Evolutionary conservation across 1,140 invertebrate species (phyloP).

Genomic region (Dreissena rostriformis): DNA sequence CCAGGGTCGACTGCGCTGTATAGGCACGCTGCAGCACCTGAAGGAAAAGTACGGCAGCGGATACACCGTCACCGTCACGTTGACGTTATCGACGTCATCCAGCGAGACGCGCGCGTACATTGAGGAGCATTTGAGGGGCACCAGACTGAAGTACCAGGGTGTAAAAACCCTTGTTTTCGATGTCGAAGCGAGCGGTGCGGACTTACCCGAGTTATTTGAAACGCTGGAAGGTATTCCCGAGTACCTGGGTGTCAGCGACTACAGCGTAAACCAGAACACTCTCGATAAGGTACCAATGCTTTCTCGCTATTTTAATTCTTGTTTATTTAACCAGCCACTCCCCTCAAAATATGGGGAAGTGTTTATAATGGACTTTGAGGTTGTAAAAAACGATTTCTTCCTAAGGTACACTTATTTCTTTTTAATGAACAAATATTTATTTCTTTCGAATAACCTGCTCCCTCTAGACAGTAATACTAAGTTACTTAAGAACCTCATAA

Average conservation of each 20-base stretch:
- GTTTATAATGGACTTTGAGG: too few species aligned
- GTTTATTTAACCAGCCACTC: too few species aligned
- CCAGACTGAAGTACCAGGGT: constrained; percentile 86
- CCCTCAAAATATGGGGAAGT: too few species aligned
- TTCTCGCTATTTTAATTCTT: too few species aligned
- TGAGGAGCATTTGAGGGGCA: constrained; percentile 65
- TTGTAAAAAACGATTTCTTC: too few species aligned
- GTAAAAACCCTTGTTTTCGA: constrained; percentile 84
- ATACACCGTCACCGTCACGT: constrained; percentile 81
- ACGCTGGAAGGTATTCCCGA: constrained; percentile 77
- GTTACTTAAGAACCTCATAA: too few species aligned
- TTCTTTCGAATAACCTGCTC: too few species aligned
- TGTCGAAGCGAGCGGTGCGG: constrained; percentile 39
- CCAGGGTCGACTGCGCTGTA: constrained; percentile 82
- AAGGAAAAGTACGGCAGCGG: constrained; percentile 87
- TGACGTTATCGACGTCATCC: not conserved
- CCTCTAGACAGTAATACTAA: too few species aligned
- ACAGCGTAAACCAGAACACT: constrained; percentile 83
- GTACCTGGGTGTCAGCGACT: constrained; percentile 81
- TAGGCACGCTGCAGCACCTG: constrained; percentile 82
- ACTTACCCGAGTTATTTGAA: constrained; percentile 80
- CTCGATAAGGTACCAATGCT: constrained; percentile 81
- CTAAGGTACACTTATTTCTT: too few species aligned
- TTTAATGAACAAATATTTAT: too few species aligned
- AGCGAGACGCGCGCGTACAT: not conserved